A percentile compares a stretch with the other conserved stretches of the same genome.
phyloP scores from a whole-genome alignment of 2,888 invertebrate genomes.

The Melieria picta region DNA sequence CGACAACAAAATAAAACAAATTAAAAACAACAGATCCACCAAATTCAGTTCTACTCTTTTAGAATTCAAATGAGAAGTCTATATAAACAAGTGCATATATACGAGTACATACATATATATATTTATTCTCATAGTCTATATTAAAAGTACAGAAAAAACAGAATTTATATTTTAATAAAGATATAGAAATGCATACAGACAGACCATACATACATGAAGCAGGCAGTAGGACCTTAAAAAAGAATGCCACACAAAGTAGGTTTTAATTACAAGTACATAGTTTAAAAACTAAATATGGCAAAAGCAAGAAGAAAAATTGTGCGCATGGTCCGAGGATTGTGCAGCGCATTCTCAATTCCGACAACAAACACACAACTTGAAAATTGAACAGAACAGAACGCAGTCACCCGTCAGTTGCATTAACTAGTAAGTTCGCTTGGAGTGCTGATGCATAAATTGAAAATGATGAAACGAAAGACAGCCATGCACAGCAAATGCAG shows the following conservation, averaged over 20 bases:
- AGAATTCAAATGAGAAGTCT: constrained; percentile 31
- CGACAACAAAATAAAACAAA: constrained; percentile 18
- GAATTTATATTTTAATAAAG: constrained; percentile 41
- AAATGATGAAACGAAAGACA: constrained; percentile 11
- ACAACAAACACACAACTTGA: constrained; percentile 26
- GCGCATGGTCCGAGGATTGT: too few relatives aligned
- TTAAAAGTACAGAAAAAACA: constrained; percentile 23
- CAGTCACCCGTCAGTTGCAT: too few relatives aligned
- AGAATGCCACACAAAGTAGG: constrained; percentile 23
- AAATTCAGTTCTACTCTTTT: constrained; percentile 24
- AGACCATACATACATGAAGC: constrained; percentile 15
- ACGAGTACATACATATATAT: constrained; percentile 37
- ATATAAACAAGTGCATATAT: constrained; percentile 11
- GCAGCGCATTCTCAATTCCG: not conserved
- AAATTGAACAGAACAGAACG: constrained; percentile 8
- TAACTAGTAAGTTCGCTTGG: too few relatives aligned
- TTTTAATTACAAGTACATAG: constrained; percentile 30
- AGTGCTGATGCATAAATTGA: not conserved
- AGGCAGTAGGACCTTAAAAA: constrained; percentile 26
- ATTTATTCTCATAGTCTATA: constrained; percentile 49
- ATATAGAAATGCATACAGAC: constrained; percentile 32
- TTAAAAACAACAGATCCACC: constrained; percentile 33
- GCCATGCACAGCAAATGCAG: constrained; percentile 9
- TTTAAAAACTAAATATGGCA: constrained; percentile 19
- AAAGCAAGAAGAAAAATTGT: constrained; percentile 1